Base-by-base conservation (phyloP, 2,113 vertebrate genomes). In the Hyperopisus bebe region DNA sequence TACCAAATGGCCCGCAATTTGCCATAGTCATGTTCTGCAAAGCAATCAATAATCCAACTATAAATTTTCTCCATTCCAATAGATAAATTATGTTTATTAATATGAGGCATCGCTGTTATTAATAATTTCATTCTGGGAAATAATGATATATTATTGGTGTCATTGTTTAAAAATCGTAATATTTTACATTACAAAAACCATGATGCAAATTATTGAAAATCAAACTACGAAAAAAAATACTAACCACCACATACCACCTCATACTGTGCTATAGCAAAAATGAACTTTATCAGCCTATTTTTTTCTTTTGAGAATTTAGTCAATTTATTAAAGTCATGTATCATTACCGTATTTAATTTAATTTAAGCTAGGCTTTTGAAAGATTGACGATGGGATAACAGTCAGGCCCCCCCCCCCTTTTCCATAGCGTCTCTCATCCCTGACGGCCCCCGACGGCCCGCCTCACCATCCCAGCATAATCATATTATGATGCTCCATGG, bases 1-100 rank as follows among this genome's bases (percentile, higher is more conserved):
- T 94, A 95, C 94, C 95, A 95, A 96, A 95, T 95, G 95, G 94
- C 93, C 93, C 93, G 94, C 95, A 95, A 95, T 95, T 95, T 95
- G 95, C 94, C 93, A 94, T 94, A 93, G 95, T 94, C 93, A 94
- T 94, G 94, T 91, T 93, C 92, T 90, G 90, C 91, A 94, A 95
- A 95, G 94, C 94, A 95, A 95, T 95, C 95, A 95, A 94, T 95
- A 92, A 93, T 91, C 92, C 94, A 94, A 95, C 95, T 94, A 94
- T 95, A 95, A 96, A 96, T 96, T 94, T 93, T 94, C 92, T 93
- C 90, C 80, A 88, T 90, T 92, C 90, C 92, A 92, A 92, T 93
- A 91, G 91, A 93, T 92, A 92, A 94, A 92, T 92, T 90, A 85
- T 92, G 90, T 92, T 91, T 91, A 89, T 90, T 55, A 93, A 94